These are phyloP conservation scores for Psilopsiagon aymara DNA, from an alignment of 2,113 vertebrate genomes.

Conservation along the genomic window DNA sequence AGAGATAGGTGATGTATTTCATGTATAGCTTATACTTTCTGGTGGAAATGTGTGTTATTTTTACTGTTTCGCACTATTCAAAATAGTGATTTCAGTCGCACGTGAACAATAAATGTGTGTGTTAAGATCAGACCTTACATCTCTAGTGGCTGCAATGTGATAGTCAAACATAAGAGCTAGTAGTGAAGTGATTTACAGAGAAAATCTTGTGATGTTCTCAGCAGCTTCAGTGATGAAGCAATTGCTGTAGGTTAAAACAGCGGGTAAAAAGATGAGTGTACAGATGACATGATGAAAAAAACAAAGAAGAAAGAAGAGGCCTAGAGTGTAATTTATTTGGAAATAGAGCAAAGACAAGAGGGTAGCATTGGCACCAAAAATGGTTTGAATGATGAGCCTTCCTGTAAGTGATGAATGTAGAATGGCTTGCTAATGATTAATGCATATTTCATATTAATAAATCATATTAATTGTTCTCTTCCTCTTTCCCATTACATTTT, in stretches of 20 bases:
- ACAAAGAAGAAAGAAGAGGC: not conserved
- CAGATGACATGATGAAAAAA: not conserved
- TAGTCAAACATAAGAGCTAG: not conserved
- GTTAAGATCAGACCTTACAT: not conserved
- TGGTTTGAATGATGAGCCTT: constrained; percentile 49
- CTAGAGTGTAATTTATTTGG: not conserved
- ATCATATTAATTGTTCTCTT: constrained; percentile 54
- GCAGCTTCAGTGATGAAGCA: not conserved
- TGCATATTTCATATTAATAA: constrained; percentile 56
- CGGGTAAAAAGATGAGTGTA: not conserved
- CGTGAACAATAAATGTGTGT: not conserved
- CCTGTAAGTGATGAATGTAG: constrained; percentile 37
- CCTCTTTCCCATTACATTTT: not conserved
- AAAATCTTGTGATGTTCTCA: not conserved
- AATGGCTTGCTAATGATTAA: constrained; percentile 57
- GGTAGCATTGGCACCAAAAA: not conserved
- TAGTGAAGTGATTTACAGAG: not conserved
- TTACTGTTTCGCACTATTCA: not conserved
- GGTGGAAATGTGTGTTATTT: not conserved
- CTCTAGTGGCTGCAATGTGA: not conserved
- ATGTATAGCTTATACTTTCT: not conserved
- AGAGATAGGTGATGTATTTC: not conserved
- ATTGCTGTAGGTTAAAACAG: not conserved
- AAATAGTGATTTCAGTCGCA: not conserved
- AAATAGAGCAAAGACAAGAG: not conserved